Base-by-base conservation (phyloP, 2,888 invertebrate species). In the Tenthredo amoena region DNA sequence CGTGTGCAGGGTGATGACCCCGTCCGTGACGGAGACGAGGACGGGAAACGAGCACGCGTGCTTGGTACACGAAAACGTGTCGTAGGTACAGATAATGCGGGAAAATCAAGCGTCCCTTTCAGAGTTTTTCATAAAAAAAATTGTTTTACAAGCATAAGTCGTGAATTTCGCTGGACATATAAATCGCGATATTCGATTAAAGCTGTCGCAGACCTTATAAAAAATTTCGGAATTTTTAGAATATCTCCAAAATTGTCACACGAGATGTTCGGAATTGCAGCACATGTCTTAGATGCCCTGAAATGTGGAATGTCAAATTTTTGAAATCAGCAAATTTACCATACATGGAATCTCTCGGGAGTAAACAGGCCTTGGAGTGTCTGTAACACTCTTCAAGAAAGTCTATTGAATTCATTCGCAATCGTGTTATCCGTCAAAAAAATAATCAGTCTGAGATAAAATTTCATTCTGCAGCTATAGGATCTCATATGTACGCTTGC, bases 1-100 rank as follows among this genome's bases (percentile, higher is more conserved):
- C 58, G 81, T 77, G 62, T 12, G 15, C 58, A 81, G 81, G 81
- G 81, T 81, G 81, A 62, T 81, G 81, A 81, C 81, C 81, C 50
- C 81, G 62, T 58, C 81, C 58, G 40, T 62, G 81, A 81, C 62
- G 62, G n/a, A 81, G 81, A 62, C 81, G 62, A 81, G 81, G 62
- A 62, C 81, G 81, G 81, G 12, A 81, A 81, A 40, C 62, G 7
- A 40, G 47, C 43, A 74, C 77, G 77, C 77, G 77, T 68, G 26
- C 18, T 62, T 77, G 47, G 47, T 77, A 77, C 76, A 77, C 76
- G 76, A 77, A 77, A 77, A 47, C 18, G 50, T 77, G 31, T 77
- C 18, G 50, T 47, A 77, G 76, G 47, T 77, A 77, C 76, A 77
- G 50, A 77, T 77, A 77, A 77, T 77, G 31, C 77, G 81, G 31